phyloP scores from a whole-genome alignment of 2,113 vertebrate genomes.

The Rhea americana region DNA sequence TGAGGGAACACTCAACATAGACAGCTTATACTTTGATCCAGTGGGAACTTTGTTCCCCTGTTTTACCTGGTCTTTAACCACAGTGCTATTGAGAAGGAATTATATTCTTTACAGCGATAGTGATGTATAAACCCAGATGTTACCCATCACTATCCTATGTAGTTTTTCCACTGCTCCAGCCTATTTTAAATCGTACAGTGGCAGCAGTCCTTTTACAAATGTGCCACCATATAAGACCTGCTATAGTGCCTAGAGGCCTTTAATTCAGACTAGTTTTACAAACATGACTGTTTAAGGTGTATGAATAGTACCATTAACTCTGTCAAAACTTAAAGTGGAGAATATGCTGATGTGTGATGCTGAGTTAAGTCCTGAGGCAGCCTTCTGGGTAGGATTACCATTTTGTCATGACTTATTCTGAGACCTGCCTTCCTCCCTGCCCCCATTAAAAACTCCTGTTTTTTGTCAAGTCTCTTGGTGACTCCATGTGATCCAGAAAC shows the following conservation, averaged over 20 bases:
- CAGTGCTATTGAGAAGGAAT: not conserved
- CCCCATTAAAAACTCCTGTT: not conserved
- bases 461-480: not conserved
- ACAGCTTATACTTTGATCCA: not conserved
- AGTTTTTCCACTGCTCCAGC: not conserved
- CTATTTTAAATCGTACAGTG: not conserved
- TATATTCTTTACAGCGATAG: accelerated
- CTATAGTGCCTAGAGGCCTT: not conserved
- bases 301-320: not conserved
- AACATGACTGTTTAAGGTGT: not conserved
- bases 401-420: not conserved
- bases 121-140: not conserved
- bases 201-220: not conserved
- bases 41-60: not conserved
- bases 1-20: not conserved
- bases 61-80: not conserved
- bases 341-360: not conserved
- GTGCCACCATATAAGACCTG: not conserved
- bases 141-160: not conserved
- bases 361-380: not conserved
- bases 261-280: not conserved
- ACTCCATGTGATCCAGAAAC: not conserved
- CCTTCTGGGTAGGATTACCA: not conserved
- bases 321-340: not conserved
- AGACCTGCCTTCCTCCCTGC: not conserved